These are phyloP conservation scores for Enteromius mattozi DNA, from an alignment of 2,797 vertebrate species.

Conservation along the genomic window DNA sequence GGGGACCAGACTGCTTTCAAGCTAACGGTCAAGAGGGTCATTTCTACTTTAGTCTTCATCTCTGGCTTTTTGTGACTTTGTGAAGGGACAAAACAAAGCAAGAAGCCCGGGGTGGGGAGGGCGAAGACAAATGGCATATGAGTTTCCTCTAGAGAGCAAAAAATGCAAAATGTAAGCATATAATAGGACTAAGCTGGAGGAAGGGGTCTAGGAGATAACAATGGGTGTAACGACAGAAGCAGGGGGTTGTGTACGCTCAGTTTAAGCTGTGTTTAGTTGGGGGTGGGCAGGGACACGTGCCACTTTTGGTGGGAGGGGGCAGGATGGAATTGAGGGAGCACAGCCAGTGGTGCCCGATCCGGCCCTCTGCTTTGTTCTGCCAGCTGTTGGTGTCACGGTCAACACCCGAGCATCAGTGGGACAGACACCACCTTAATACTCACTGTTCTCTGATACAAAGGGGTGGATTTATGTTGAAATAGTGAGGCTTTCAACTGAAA, in stretches of 20 bases:
- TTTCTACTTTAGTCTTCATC: slow-evolving; percentile 59
- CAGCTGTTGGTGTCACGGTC: slow-evolving; percentile 63
- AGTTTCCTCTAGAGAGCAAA: slow-evolving; percentile 57
- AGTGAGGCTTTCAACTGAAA: neutral
- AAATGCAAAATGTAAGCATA: slow-evolving; percentile 69
- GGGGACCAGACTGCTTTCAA: slow-evolving; percentile 59
- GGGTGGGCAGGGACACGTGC: slow-evolving; percentile 62
- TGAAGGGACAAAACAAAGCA: slow-evolving; percentile 53
- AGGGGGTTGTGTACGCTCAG: slow-evolving; percentile 42
- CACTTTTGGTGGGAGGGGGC: slow-evolving; percentile 43
- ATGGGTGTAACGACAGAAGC: slow-evolving; percentile 55
- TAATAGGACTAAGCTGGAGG: slow-evolving; percentile 64
- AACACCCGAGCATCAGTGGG: slow-evolving; percentile 35
- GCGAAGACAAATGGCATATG: slow-evolving; percentile 61
- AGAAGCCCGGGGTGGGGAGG: slow-evolving; percentile 1
- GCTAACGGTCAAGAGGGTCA: slow-evolving; percentile 56
- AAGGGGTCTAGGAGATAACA: slow-evolving; percentile 61
- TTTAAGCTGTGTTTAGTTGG: slow-evolving; percentile 49
- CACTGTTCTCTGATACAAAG: neutral
- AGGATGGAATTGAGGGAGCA: slow-evolving; percentile 19
- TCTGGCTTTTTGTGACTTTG: slow-evolving; percentile 54
- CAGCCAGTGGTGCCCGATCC: slow-evolving; percentile 43
- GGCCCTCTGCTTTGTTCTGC: slow-evolving; percentile 60
- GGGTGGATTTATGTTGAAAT: neutral
- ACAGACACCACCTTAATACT: slow-evolving; percentile 19